Conservation (phyloP, 2,888 invertebrate species). For the Macropis europaea region DNA sequence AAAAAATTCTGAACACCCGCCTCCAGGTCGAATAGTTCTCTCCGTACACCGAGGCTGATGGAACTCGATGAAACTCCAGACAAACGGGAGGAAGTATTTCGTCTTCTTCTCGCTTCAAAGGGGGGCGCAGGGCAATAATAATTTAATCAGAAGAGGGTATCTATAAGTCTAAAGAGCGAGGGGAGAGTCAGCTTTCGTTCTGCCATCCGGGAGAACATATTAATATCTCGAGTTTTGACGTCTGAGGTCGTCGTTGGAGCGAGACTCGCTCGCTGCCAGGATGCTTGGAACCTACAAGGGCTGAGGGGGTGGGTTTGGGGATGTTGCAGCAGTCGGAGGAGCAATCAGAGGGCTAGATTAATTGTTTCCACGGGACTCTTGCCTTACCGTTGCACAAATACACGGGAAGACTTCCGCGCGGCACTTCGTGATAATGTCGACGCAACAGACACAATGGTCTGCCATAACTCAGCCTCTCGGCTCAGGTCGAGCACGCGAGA, state of each 20-base stretch:
- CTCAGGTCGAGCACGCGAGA: neutral
- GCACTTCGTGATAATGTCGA: slow-evolving; percentile 63
- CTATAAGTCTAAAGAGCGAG: slow-evolving; percentile 13
- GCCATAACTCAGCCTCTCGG: slow-evolving; percentile 58
- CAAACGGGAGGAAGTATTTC: slow-evolving; percentile 18
- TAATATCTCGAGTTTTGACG: slow-evolving; percentile 79
- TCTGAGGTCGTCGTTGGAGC: slow-evolving; percentile 55
- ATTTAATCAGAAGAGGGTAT: slow-evolving; percentile 69
- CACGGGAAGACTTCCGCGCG: slow-evolving; percentile 58
- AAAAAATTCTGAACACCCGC: too few relatives aligned
- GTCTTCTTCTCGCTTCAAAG: slow-evolving; percentile 2
- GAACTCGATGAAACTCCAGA: neutral
- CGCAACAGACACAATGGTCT: slow-evolving; percentile 64
- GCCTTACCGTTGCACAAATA: slow-evolving; percentile 64
- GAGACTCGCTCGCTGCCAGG: slow-evolving; percentile 48
- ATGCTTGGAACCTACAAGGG: slow-evolving; percentile 56
- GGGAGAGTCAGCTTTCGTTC: slow-evolving; percentile 46
- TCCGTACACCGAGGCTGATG: too few relatives aligned
- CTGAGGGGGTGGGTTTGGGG: slow-evolving; percentile 33
- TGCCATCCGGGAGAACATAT: slow-evolving; percentile 76
- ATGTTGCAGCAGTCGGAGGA: slow-evolving; percentile 64
- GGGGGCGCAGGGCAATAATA: slow-evolving; percentile 65
- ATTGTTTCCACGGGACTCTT: slow-evolving; percentile 79
- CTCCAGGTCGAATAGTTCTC: too few relatives aligned
- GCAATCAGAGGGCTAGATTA: slow-evolving; percentile 79